Evolutionary conservation across 2,113 vertebrate genomes (phyloP).

Genomic region (Athene cunicularia): DNA sequence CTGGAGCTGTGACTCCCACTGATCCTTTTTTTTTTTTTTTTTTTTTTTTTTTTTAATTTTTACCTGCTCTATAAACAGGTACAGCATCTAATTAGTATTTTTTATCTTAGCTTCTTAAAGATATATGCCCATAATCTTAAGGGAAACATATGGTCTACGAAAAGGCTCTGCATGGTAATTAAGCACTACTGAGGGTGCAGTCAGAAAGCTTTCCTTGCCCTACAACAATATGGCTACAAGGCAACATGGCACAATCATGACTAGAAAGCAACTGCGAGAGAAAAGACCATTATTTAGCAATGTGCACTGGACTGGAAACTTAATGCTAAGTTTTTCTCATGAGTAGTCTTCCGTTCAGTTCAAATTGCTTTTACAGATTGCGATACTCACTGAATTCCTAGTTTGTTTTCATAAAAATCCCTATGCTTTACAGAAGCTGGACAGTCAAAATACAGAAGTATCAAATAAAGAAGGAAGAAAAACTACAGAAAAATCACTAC

Average conservation of each 20-base stretch:
- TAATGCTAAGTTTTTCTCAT: background rate
- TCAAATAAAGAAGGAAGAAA: background rate
- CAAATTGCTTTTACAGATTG: background rate
- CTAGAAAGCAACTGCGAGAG: background rate
- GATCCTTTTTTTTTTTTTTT: background rate
- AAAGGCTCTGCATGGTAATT: background rate
- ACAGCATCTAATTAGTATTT: background rate
- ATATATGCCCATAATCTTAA: background rate
- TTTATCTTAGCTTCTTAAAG: background rate
- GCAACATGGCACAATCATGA: fast-evolving
- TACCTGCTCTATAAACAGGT: background rate
- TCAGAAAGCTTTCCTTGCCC: background rate
- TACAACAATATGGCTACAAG: background rate
- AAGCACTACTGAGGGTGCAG: background rate
- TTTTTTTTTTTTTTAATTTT: background rate
- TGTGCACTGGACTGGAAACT: background rate
- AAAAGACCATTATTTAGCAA: background rate
- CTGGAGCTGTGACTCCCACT: background rate
- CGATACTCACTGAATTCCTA: background rate
- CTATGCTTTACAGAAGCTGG: background rate
- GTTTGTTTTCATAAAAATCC: background rate
- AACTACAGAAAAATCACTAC: background rate
- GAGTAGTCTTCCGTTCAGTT: background rate
- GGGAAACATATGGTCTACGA: background rate
- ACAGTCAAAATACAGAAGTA: background rate